Conservation (phyloP, 2,888 invertebrate genomes). For the Scaptomyza parva region DNA sequence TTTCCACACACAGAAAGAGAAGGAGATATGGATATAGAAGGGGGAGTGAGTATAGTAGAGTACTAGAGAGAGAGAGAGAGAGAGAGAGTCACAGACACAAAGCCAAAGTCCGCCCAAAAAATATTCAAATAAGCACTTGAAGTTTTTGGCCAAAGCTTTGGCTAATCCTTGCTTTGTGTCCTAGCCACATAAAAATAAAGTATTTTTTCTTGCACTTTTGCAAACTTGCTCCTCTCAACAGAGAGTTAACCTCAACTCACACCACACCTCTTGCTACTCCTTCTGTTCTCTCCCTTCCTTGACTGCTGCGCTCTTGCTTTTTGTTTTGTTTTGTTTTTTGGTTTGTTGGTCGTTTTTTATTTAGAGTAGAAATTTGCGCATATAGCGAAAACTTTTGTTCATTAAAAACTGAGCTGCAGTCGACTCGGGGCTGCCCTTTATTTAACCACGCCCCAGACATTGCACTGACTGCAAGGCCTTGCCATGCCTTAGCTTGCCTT, state of each 20-base stretch:
- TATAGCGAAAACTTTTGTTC: slow-evolving; percentile 78
- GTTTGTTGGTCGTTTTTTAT: slow-evolving; percentile 48
- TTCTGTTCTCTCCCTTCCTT: not conserved
- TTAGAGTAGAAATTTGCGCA: slow-evolving; percentile 66
- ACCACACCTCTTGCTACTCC: not conserved
- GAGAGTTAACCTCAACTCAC: slow-evolving; percentile 6
- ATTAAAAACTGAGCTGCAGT: slow-evolving; percentile 75
- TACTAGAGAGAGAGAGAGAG: not conserved
- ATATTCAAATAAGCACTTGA: slow-evolving; percentile 80
- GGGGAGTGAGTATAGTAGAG: not conserved
- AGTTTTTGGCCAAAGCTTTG: slow-evolving; percentile 67
- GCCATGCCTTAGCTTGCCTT: slow-evolving; percentile 3
- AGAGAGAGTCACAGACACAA: slow-evolving; percentile 22
- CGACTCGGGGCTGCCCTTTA: slow-evolving; percentile 61
- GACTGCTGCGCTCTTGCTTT: slow-evolving; percentile 28
- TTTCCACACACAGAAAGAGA: slow-evolving; percentile 42
- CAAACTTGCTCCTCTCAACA: slow-evolving; percentile 64
- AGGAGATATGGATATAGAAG: not conserved
- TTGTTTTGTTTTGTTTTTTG: slow-evolving; percentile 18
- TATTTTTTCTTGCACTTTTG: slow-evolving; percentile 78
- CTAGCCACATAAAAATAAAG: slow-evolving; percentile 74
- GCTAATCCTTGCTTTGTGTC: slow-evolving; percentile 79
- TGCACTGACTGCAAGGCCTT: slow-evolving; percentile 44
- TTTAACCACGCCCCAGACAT: slow-evolving; percentile 76
- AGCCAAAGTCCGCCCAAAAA: slow-evolving; percentile 46